Base-by-base conservation (phyloP, 2,888 invertebrate species). In the Scelioninae gen. 2 region DNA sequence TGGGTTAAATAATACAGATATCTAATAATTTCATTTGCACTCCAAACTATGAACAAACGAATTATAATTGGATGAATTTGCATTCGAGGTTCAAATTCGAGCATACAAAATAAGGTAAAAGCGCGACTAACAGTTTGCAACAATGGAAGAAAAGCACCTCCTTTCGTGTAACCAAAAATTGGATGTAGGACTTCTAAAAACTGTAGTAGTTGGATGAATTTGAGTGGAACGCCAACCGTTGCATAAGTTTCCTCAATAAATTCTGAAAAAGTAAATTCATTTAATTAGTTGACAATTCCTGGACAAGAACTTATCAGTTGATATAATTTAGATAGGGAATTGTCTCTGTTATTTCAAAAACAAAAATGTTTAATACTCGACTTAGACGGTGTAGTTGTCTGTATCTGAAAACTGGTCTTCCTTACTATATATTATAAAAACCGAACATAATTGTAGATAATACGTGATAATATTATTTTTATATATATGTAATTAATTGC, bases 1-100 rank as follows among this genome's bases (percentile, higher is more conserved):
- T 94, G 92, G 0, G 93, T 88, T 82, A 97, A 92, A 87, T 98
- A 98, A 87, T 93, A 98, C 0, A 97, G 97, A 87, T 97, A 98
- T 80, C 97, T 95, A 77, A 96, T 89, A 11, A 97, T 84, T 87
- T 98, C 97, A 48, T 95, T 90, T 5, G 90, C 81, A 55, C 93
- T 90, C 95, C 96, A 98, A 7, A 94, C 89, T 2, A 93, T 81
- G 82, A 97, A 94, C n/a, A 98, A 87, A 83, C 94, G 95, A 86
- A 94, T 96, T 0, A 96, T 91, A 0, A 94, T 93, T 0, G 96
- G 95, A 80, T 95, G 94, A 2, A 90, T 90, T 84, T 97, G 96
- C 90, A 98, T 92, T 22, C 95, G 88, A 0, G 93, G 91, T 82
- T 97, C 97, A 3, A 92, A 90, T 75, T 94, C 93, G 4, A 97